These are phyloP conservation scores for Electrona antarctica DNA, from an alignment of 2,113 vertebrate genomes.

Conservation along the genomic window DNA sequence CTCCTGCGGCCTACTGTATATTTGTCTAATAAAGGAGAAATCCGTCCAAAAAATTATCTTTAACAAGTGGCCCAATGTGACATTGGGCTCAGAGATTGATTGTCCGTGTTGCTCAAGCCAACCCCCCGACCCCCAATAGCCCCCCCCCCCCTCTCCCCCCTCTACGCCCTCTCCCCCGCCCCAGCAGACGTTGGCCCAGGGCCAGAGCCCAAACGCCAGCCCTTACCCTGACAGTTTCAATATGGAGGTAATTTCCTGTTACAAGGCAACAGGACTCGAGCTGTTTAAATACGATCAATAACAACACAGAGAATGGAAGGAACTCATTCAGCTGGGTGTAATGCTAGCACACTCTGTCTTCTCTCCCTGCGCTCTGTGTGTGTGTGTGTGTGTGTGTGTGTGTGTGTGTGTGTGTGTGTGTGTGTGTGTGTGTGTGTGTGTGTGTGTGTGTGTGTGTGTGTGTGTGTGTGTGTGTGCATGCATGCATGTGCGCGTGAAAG, in stretches of 20 bases:
- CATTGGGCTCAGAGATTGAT: no score
- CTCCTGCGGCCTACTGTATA: no score
- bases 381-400: conserved; percentile 25
- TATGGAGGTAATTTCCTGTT: conserved; percentile 78
- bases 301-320: conserved; percentile 60
- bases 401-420: conserved; percentile 7
- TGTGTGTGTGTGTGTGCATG: background rate
- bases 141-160: background rate
- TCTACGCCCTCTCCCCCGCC: background rate
- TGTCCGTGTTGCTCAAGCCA: no score
- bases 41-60: no score
- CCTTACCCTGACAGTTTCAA: conserved; percentile 73
- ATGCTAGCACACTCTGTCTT: conserved; percentile 17
- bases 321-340: conserved; percentile 65
- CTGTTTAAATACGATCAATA: conserved; percentile 79
- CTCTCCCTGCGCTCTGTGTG: background rate
- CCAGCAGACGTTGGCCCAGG: conserved; percentile 41
- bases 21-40: no score
- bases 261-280: conserved; percentile 67
- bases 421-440: conserved; percentile 15
- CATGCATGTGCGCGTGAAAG: conserved; percentile 1
- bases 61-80: no score
- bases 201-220: conserved; percentile 59
- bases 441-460: conserved; percentile 1
- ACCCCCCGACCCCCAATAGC: no score